These are phyloP conservation scores for Danio choprae DNA, from an alignment of 2,797 vertebrate species.

Conservation along the genomic window DNA sequence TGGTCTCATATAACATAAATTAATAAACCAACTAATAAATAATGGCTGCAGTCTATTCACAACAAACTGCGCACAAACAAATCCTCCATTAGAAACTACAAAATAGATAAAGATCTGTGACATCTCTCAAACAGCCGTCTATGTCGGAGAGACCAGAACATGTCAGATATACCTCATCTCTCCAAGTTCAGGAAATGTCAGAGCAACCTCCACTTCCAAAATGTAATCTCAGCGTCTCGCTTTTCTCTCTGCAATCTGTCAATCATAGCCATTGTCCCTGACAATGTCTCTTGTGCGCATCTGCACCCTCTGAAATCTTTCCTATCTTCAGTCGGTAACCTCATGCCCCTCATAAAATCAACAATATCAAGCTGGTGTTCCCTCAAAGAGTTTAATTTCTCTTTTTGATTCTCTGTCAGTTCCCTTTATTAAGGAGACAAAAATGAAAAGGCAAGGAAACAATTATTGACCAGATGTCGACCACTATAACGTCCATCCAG, in stretches of 20 bases:
- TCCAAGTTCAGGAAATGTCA: constrained; percentile 37
- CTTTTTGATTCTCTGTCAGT: constrained; percentile 29
- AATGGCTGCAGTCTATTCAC: background rate
- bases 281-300: constrained; percentile 25
- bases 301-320: constrained; percentile 7
- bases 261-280: constrained; percentile 37
- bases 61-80: background rate
- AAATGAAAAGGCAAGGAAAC: constrained; percentile 37
- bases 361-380: constrained; percentile 16
- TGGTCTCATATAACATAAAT: no score
- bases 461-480: constrained; percentile 28
- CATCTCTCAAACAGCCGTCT: constrained; percentile 22
- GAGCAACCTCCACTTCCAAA: constrained; percentile 20
- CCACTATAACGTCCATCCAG: constrained; percentile 25
- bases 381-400: constrained; percentile 20
- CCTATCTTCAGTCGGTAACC: constrained; percentile 1
- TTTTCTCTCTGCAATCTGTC: constrained; percentile 34
- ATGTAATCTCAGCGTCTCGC: background rate
- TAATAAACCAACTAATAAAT: no score
- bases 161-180: constrained; percentile 39
- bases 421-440: constrained; percentile 37
- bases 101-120: constrained; percentile 28
- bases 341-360: constrained; percentile 32
- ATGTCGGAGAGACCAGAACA: background rate
- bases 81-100: background rate